These are phyloP conservation scores for Lerema accius DNA, from an alignment of 1,140 invertebrate species.

Conservation along the genomic window DNA sequence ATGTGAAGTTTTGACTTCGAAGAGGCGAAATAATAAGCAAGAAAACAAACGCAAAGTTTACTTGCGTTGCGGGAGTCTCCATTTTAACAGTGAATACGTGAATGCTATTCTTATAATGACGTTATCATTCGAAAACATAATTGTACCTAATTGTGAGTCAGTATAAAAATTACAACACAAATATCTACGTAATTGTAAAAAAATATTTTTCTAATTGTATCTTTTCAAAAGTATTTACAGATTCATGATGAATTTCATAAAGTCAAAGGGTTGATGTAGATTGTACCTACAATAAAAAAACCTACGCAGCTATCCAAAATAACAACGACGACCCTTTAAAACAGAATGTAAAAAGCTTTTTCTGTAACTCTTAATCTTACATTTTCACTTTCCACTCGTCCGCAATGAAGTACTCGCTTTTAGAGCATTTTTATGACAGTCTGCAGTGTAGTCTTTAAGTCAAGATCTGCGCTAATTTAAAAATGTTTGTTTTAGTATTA, in stretches of 20 bases:
- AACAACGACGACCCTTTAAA: constrained; percentile 24
- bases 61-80: too few species aligned
- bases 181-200: too few species aligned
- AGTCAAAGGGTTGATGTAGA: constrained; percentile 13
- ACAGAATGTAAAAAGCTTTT: constrained; percentile 27
- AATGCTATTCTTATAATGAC: too few species aligned
- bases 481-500: constrained; percentile 26
- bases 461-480: constrained; percentile 34
- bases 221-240: not conserved
- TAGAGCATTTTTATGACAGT: constrained; percentile 32
- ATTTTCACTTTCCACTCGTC: constrained; percentile 32
- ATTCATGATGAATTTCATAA: constrained; percentile 16
- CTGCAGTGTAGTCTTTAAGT: constrained; percentile 32
- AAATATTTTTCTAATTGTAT: not conserved
- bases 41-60: too few species aligned
- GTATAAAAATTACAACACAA: too few species aligned
- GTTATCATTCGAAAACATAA: too few species aligned
- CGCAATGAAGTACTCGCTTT: constrained; percentile 28
- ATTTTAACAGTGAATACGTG: too few species aligned
- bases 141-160: too few species aligned
- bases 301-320: constrained; percentile 19
- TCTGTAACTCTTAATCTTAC: constrained; percentile 29
- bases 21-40: too few species aligned
- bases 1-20: too few species aligned
- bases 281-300: constrained; percentile 12